phyloP scores from a whole-genome alignment of 2,888 invertebrate species.

The Phorcus lineatus region DNA sequence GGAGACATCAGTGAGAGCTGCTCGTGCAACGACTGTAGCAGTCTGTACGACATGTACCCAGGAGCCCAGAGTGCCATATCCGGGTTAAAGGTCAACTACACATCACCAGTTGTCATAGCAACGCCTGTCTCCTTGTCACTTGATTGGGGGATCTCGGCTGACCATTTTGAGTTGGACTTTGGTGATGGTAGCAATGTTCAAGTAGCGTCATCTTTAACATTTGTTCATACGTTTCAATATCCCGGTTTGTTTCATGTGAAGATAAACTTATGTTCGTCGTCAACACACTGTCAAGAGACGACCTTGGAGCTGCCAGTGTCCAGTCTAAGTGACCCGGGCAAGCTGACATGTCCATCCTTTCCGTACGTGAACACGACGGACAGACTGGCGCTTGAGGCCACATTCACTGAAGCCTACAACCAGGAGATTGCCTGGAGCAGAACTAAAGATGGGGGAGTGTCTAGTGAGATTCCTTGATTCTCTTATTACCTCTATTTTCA shows the following conservation, averaged over 20 bases:
- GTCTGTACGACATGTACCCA: neutral
- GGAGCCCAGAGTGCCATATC: slow-evolving; percentile 27
- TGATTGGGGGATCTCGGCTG: slow-evolving; percentile 32
- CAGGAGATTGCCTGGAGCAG: slow-evolving; percentile 16
- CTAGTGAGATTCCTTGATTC: too few species aligned
- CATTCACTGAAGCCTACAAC: slow-evolving; percentile 16
- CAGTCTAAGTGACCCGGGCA: slow-evolving; percentile 21
- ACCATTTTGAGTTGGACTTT: slow-evolving; percentile 41
- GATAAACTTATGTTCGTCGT: slow-evolving; percentile 34
- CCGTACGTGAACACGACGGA: slow-evolving; percentile 12
- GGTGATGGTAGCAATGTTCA: slow-evolving; percentile 39
- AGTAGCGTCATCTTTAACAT: neutral
- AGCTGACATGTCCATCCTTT: slow-evolving; percentile 20
- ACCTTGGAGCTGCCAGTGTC: slow-evolving; percentile 7
- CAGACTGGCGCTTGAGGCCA: slow-evolving; percentile 30
- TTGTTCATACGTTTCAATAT: slow-evolving; percentile 41
- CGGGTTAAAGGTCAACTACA: slow-evolving; percentile 32
- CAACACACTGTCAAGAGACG: slow-evolving; percentile 1
- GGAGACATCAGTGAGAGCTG: slow-evolving; percentile 30
- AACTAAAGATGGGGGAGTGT: neutral
- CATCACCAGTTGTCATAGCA: slow-evolving; percentile 31
- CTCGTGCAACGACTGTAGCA: neutral
- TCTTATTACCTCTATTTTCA: too few species aligned
- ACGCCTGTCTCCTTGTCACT: slow-evolving; percentile 33
- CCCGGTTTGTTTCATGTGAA: slow-evolving; percentile 41